phyloP scores from a whole-genome alignment of 2,113 vertebrate species.

The Rhabdomys dilectus region DNA sequence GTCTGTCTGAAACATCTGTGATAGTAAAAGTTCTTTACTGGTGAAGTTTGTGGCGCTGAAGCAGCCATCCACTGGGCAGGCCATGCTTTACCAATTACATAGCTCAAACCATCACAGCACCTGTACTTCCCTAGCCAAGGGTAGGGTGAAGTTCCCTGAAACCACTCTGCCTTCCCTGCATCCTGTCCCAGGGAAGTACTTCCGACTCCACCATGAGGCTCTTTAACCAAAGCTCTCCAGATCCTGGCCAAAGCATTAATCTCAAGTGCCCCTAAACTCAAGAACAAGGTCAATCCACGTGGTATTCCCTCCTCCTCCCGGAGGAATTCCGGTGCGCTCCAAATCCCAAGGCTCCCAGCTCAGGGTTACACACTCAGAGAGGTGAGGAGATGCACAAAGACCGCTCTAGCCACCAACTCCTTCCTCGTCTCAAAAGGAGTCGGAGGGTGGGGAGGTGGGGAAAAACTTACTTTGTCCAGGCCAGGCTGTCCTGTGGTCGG shows the following conservation, averaged over 20 bases:
- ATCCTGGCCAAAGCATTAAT: not conserved
- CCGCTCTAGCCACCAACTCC: not conserved
- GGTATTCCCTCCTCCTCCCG: not conserved
- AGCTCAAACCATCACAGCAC: not conserved
- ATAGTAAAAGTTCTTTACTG: not conserved
- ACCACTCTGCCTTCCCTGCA: rapidly evolving
- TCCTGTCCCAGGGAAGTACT: not conserved
- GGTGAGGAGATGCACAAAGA: not conserved
- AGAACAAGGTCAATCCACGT: not conserved
- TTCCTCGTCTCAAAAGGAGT: not conserved
- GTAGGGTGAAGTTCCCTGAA: not conserved
- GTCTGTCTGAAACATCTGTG: not conserved
- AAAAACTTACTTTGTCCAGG: not conserved
- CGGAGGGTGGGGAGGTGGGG: no score
- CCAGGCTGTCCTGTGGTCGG: not conserved
- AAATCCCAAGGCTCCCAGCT: not conserved
- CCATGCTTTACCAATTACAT: not conserved
- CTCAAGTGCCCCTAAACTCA: not conserved
- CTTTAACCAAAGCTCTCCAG: not conserved
- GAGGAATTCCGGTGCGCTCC: not conserved
- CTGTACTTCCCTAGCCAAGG: not conserved
- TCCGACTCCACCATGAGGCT: rapidly evolving
- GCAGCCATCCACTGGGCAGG: not conserved
- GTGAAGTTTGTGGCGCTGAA: no score
- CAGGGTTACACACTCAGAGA: not conserved